Percentiles rank a stretch among this genome's conserved stretches.
Evolutionary conservation across 2,113 vertebrate genomes (phyloP).

Genomic region (Solenodon paradoxus): DNA sequence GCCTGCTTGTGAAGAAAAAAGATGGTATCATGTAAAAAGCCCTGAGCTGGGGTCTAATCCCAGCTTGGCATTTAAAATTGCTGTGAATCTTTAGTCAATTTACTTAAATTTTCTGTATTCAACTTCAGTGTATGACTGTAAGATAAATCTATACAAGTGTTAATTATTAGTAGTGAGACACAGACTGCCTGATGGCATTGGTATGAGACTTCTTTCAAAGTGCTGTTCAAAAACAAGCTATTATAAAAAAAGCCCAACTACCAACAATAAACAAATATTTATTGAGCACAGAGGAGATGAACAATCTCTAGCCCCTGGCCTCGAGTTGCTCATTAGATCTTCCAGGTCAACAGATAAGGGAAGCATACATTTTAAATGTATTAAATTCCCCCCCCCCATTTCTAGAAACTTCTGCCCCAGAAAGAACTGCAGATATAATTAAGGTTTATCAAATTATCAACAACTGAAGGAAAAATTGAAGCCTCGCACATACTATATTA

Average conservation of each 20-base stretch:
- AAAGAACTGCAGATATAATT: slow-evolving; percentile 23
- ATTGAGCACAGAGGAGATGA: background rate
- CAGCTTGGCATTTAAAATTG: background rate
- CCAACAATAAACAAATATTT: background rate
- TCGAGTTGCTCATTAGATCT: background rate
- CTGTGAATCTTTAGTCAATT: background rate
- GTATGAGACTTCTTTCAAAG: background rate
- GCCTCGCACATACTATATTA: slow-evolving; percentile 32
- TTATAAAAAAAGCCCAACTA: background rate
- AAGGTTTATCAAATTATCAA: slow-evolving; percentile 52
- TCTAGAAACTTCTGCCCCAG: slow-evolving; percentile 10
- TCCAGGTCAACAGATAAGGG: background rate
- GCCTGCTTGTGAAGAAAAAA: background rate
- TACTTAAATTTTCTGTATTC: background rate
- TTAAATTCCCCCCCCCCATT: background rate
- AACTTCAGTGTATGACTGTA: no score
- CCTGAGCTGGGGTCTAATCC: background rate
- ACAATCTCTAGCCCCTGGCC: background rate
- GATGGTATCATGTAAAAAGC: background rate
- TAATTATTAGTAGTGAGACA: background rate
- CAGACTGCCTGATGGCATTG: background rate
- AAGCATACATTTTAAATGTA: background rate
- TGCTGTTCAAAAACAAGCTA: slow-evolving; percentile 19
- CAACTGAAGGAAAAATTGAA: slow-evolving; percentile 43
- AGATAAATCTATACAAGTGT: background rate